These are phyloP conservation scores for Callospermophilus lateralis DNA, from an alignment of 2,113 vertebrate species.

Conservation along the genomic window DNA sequence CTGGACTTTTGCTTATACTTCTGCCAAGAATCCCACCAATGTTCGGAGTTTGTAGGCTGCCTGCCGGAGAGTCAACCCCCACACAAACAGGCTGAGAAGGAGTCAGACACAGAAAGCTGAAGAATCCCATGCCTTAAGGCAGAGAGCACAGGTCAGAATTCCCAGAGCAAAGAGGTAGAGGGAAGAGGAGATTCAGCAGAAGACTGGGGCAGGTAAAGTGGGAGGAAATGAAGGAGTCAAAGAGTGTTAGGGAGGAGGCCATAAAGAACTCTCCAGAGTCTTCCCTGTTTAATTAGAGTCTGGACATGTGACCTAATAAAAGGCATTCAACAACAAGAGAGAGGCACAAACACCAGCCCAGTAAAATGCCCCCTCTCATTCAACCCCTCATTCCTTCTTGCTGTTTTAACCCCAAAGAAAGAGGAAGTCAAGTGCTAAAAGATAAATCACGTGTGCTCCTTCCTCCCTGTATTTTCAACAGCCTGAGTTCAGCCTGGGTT, in stretches of 20 bases:
- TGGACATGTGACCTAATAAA: not conserved
- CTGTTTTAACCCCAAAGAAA: not conserved
- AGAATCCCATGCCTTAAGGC: not conserved
- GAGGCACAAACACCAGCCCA: not conserved
- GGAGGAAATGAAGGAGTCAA: not conserved
- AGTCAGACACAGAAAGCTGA: not conserved
- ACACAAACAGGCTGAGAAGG: not conserved
- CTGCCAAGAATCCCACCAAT: not conserved
- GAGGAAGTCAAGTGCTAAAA: not conserved
- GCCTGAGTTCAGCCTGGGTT: not conserved
- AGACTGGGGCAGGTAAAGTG: not conserved
- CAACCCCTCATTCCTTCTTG: not conserved
- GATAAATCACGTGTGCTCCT: not conserved
- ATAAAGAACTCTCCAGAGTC: not conserved
- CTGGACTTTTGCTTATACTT: not conserved
- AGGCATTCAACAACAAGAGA: not conserved
- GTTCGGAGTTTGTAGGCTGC: not conserved
- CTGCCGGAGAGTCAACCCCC: not conserved
- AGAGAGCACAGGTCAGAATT: not conserved
- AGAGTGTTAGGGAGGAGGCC: not conserved
- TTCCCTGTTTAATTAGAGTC: not conserved
- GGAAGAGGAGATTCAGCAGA: not conserved
- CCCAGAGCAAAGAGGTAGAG: not conserved
- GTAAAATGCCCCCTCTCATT: not conserved
- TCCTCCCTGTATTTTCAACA: not conserved